Evolutionary conservation across 2,113 vertebrate genomes (phyloP).

Genomic region (Montifringilla adamsi): DNA sequence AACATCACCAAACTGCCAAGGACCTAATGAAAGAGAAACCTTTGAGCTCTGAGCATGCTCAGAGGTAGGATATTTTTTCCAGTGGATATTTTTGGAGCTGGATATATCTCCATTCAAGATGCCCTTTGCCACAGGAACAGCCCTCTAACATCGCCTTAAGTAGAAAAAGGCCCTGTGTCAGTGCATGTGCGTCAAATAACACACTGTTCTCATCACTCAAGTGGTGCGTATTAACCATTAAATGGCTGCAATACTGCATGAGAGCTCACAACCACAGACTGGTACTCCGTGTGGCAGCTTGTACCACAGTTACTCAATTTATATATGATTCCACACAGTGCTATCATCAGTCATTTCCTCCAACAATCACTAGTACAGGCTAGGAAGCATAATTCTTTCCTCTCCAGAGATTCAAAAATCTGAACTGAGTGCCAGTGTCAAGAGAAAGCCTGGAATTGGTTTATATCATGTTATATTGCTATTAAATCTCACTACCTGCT

Average conservation of each 20-base stretch:
- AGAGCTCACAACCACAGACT: not conserved
- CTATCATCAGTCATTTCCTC: not conserved
- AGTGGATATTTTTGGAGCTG: not conserved
- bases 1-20: not conserved
- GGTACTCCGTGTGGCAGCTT: not conserved
- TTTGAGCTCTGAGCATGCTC: not conserved
- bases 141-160: not conserved
- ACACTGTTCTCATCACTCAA: not conserved
- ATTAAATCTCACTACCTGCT: not conserved
- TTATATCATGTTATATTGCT: not conserved
- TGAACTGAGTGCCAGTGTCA: not conserved
- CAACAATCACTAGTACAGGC: not conserved
- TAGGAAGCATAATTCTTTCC: not conserved
- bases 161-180: not conserved
- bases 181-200: not conserved
- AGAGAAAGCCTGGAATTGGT: not conserved
- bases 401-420: not conserved
- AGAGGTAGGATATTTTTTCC: not conserved
- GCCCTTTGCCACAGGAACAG: not conserved
- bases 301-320: not conserved
- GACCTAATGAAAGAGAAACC: not conserved
- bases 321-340: not conserved
- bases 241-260: not conserved
- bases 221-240: not conserved
- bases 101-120: not conserved